Evolutionary conservation across 2,888 invertebrate genomes (phyloP).

Genomic region (Caradrina kadenii): DNA sequence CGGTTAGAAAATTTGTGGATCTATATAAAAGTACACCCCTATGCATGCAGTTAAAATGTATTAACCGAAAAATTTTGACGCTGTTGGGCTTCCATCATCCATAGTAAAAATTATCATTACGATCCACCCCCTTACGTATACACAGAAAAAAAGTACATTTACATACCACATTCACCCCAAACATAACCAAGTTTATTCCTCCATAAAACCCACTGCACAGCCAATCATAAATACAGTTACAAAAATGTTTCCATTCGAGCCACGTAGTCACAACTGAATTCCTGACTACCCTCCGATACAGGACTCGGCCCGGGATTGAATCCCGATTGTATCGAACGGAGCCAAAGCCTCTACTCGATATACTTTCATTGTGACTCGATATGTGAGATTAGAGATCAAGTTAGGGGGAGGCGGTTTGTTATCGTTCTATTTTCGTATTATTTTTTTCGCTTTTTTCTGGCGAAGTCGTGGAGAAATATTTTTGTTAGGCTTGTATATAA

Average conservation of each 20-base stretch:
- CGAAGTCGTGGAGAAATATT: background rate
- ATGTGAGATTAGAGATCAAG: slow-evolving; percentile 42
- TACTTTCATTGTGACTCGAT: slow-evolving; percentile 46
- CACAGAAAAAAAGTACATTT: background rate
- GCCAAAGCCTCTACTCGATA: slow-evolving; percentile 44
- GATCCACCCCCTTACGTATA: too few species aligned
- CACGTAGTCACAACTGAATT: slow-evolving; percentile 52
- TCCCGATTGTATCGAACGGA: slow-evolving; percentile 52
- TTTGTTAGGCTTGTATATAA: background rate
- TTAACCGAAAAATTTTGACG: too few species aligned
- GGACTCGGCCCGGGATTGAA: slow-evolving; percentile 48
- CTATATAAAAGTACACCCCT: too few species aligned
- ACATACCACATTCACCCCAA: background rate
- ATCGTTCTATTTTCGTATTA: slow-evolving; percentile 23
- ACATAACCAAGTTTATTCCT: slow-evolving; percentile 5
- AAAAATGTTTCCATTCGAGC: slow-evolving; percentile 47
- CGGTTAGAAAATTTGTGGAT: too few species aligned
- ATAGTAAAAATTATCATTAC: too few species aligned
- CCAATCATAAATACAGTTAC: slow-evolving; percentile 31
- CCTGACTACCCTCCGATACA: slow-evolving; percentile 33
- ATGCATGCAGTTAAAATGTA: too few species aligned
- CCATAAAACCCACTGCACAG: background rate
- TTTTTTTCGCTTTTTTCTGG: slow-evolving; percentile 5
- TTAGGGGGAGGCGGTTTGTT: slow-evolving; percentile 19
- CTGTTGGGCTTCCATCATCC: too few species aligned